Conservation (phyloP, 2,888 invertebrate species). For the Drosophila suboccidentalis region DNA sequence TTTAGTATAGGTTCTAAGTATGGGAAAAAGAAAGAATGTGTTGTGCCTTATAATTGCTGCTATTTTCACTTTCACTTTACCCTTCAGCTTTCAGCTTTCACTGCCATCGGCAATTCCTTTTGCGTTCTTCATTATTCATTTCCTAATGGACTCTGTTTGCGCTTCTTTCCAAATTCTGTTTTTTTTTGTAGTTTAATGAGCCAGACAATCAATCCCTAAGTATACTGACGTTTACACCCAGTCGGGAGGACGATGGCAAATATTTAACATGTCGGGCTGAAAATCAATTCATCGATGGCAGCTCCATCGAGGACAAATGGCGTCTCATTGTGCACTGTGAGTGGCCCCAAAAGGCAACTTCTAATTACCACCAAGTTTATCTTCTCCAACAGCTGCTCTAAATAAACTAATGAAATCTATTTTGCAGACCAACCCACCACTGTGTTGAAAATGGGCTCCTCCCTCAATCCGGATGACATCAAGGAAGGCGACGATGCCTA, state of each 20-base stretch:
- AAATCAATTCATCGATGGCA: slow-evolving; percentile 93
- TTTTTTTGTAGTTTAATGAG: slow-evolving; percentile 90
- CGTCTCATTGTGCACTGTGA: slow-evolving; percentile 95
- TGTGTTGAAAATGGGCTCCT: slow-evolving; percentile 93
- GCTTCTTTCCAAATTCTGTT: slow-evolving; percentile 39
- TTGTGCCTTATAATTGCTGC: slow-evolving; percentile 71
- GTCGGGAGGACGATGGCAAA: slow-evolving; percentile 95
- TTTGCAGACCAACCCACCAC: slow-evolving; percentile 92
- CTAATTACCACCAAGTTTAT: slow-evolving; percentile 53
- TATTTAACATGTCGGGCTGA: slow-evolving; percentile 95
- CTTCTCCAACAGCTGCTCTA: neutral
- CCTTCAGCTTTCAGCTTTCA: slow-evolving; percentile 20
- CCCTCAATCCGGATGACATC: slow-evolving; percentile 93
- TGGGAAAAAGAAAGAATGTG: slow-evolving; percentile 25
- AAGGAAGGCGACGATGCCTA: slow-evolving; percentile 96
- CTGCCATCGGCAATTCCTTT: slow-evolving; percentile 41
- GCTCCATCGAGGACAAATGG: slow-evolving; percentile 95
- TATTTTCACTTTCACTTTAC: slow-evolving; percentile 58
- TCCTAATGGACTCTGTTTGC: slow-evolving; percentile 79
- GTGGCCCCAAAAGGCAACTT: slow-evolving; percentile 83
- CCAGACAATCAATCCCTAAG: slow-evolving; percentile 93
- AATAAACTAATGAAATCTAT: neutral
- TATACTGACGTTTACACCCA: slow-evolving; percentile 93
- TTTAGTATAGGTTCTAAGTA: neutral
- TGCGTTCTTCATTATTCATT: slow-evolving; percentile 76